Base-by-base conservation (phyloP, 2,888 invertebrate genomes). In the Leptothorax acervorum region DNA sequence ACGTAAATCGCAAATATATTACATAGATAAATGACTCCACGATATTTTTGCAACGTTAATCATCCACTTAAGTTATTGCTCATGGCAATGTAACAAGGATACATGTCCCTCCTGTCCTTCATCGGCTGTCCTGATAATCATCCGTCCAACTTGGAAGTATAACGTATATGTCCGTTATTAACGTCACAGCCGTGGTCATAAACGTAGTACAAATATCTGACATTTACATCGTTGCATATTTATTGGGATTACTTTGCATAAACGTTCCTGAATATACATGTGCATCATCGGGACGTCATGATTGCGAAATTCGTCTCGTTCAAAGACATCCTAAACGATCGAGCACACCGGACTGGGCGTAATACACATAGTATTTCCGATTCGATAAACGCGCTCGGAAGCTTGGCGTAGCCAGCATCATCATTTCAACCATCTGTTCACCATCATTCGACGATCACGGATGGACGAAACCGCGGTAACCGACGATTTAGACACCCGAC, bases 211-310 rank as follows among this genome's bases (percentile, higher is more conserved):
- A 85, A 86, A 90, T 90, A 87, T 89, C 87, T 88, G 86, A 90
- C 87, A 89, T 90, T 90, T 90, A 89, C 86, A 89, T 86, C 86
- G 84, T 86, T 87, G 90, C 90, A 90, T 90, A 89, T 90, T 90
- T 90, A 90, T 90, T 81, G 86, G 45, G 65, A 84, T 84, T 81
- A 55, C 75, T 90, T 89, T 86, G 87, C 90, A 90, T 90, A 90
- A 90, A 86, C 85, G 83, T 65, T 83, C 55, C 83, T 87, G 87
- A 90, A 85, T 90, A 87, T 88, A 85, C 86, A 85, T 86, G 84
- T 85, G 84, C 83, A 66, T 87, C 86, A 84, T 87, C 83, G 63
- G 18, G 75, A 35, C 18, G 39, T 66, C 23, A 55, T 70, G 82
- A 83, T 76, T 70, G 78, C 74, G 85, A 87, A 88, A 85, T 88